phyloP scores from a whole-genome alignment of 2,888 invertebrate genomes.

The Metacarcinus magister region DNA sequence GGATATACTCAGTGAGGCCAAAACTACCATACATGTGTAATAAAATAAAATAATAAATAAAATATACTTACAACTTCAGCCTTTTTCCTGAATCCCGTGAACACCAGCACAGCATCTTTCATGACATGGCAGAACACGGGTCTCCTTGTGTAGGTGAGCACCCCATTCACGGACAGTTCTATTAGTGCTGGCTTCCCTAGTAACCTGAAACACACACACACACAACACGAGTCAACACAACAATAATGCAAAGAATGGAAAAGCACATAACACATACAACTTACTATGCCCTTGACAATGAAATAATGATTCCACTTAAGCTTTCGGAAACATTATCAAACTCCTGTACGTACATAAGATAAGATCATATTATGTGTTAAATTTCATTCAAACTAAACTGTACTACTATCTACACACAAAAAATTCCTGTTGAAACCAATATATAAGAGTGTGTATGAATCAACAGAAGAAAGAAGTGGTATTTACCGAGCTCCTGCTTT shows the following conservation, averaged over 20 bases:
- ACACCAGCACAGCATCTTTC: conserved; percentile 94
- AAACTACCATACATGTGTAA: no score
- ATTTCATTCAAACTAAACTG: not conserved
- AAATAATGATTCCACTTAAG: no score
- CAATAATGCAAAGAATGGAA: not conserved
- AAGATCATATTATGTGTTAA: not conserved
- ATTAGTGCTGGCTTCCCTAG: conserved; percentile 81
- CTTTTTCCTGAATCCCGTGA: conserved; percentile 95
- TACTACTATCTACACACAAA: no score
- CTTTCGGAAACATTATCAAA: not conserved
- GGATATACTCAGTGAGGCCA: not conserved
- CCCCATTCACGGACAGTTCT: conserved; percentile 73
- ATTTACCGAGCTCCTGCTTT: conserved; percentile 71
- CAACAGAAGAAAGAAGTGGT: not conserved
- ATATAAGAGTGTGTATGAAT: not conserved
- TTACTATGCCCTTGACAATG: not conserved
- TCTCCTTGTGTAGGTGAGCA: conserved; percentile 85
- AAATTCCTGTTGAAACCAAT: not conserved
- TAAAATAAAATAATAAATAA: not conserved
- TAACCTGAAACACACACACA: conserved; percentile 66
- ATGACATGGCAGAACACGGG: conserved; percentile 95
- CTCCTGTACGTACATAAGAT: not conserved
- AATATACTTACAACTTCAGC: conserved; percentile 91
- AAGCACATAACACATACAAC: not conserved
- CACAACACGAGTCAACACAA: not conserved